These are phyloP conservation scores for Phataginus tricuspis DNA, from an alignment of 2,797 vertebrate genomes.

Conservation along the genomic window DNA sequence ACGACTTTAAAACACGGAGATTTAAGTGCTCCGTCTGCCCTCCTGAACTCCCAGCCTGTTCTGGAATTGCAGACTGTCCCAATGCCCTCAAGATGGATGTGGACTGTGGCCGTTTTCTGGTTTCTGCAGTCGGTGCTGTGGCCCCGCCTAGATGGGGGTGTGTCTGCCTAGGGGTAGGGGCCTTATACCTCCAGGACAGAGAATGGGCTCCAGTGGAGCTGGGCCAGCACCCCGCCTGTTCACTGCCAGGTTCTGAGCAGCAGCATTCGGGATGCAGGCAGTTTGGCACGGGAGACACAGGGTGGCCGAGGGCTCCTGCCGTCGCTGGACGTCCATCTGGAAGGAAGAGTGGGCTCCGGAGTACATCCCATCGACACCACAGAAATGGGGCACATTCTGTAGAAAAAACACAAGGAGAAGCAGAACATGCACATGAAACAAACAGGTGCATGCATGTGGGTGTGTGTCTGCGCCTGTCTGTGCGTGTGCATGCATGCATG, in stretches of 20 bases:
- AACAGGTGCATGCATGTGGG: fast-evolving
- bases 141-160: fast-evolving
- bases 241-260: fast-evolving
- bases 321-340: fast-evolving
- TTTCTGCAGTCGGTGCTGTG: background rate
- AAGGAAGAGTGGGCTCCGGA: no score
- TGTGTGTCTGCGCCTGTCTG: no score
- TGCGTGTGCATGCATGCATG: fast-evolving
- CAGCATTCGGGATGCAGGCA: fast-evolving
- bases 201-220: fast-evolving
- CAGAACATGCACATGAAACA: fast-evolving
- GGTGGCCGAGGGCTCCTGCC: fast-evolving
- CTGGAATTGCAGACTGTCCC: fast-evolving
- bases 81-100: fast-evolving
- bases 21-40: fast-evolving
- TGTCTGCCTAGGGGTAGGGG: fast-evolving
- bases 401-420: fast-evolving
- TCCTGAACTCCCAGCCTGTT: background rate
- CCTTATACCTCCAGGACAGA: fast-evolving
- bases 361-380: no score
- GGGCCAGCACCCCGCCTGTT: fast-evolving
- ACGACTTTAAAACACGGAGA: background rate
- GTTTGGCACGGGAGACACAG: no score
- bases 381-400: no score
- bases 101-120: fast-evolving